Evolutionary conservation across 2,797 vertebrate genomes (phyloP).

Genomic region (Lacerta bilineata): DNA sequence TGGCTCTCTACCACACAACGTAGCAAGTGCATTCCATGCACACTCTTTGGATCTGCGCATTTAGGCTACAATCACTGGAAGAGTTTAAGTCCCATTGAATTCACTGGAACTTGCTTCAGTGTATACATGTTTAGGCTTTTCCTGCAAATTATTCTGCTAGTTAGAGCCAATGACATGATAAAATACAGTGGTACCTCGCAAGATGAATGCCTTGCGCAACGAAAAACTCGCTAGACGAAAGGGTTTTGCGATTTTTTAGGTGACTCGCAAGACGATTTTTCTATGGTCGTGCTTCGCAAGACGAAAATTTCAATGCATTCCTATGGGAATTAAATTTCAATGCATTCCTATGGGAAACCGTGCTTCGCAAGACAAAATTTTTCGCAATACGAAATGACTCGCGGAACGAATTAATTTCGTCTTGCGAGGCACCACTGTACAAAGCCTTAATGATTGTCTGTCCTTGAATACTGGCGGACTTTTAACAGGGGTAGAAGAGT

Average conservation of each 20-base stretch:
- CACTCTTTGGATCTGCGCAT: background rate
- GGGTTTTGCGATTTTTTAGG: too few relatives aligned
- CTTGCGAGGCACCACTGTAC: too few relatives aligned
- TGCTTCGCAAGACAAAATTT: too few relatives aligned
- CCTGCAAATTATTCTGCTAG: background rate
- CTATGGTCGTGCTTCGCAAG: too few relatives aligned
- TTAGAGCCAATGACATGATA: background rate
- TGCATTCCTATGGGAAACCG: too few relatives aligned
- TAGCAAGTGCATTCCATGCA: background rate
- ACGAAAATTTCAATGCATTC: too few relatives aligned
- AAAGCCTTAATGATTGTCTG: constrained; percentile 37
- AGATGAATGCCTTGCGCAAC: too few relatives aligned
- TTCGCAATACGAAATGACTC: too few relatives aligned
- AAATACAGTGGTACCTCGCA: background rate
- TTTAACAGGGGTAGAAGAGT: background rate
- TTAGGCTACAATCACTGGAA: background rate
- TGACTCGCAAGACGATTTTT: too few relatives aligned
- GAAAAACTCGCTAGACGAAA: too few relatives aligned
- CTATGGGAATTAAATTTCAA: too few relatives aligned
- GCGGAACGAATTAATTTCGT: too few relatives aligned
- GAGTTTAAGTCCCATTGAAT: background rate
- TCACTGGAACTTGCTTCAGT: background rate
- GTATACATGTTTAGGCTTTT: background rate
- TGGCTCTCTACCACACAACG: background rate
- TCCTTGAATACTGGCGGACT: background rate